Evolutionary conservation across 2,797 vertebrate genomes (phyloP).

Genomic region (Lates japonicus): DNA sequence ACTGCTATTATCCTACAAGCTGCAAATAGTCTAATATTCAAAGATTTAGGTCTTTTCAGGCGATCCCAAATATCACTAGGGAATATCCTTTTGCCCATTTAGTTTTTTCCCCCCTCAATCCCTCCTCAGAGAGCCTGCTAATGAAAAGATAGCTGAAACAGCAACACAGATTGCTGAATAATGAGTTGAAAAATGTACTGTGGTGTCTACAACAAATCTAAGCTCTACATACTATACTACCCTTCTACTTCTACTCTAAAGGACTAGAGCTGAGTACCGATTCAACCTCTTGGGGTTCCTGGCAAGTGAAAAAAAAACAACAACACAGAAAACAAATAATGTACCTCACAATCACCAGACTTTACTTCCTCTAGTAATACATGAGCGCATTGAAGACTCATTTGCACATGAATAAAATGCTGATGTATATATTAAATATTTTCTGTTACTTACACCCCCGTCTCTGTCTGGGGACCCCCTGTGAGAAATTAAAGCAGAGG

Average conservation of each 20-base stretch:
- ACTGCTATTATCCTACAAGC: not conserved
- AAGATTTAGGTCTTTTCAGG: not conserved
- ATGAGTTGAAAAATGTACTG: not conserved
- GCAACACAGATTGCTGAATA: slow-evolving; percentile 4
- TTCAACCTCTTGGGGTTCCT: slow-evolving; percentile 85
- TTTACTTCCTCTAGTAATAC: slow-evolving; percentile 7
- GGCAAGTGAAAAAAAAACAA: slow-evolving; percentile 54
- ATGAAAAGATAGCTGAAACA: slow-evolving; percentile 24
- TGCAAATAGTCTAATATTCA: slow-evolving; percentile 10
- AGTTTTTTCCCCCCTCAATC: not conserved
- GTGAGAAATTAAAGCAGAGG: slow-evolving; percentile 50
- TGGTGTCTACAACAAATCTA: slow-evolving; percentile 30
- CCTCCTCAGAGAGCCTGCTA: not conserved
- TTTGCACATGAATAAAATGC: slow-evolving; percentile 5
- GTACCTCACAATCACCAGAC: slow-evolving; percentile 17
- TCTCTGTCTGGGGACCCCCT: slow-evolving; percentile 98
- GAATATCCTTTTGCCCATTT: slow-evolving; percentile 1
- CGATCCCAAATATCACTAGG: not conserved
- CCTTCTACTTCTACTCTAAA: slow-evolving; percentile 56
- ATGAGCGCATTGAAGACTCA: not conserved
- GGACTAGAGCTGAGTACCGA: slow-evolving; percentile 74
- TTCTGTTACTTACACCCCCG: slow-evolving; percentile 92
- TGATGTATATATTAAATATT: slow-evolving; percentile 21
- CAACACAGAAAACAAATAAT: slow-evolving; percentile 61
- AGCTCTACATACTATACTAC: slow-evolving; percentile 52